phyloP scores from a whole-genome alignment of 2,888 invertebrate genomes.

The Trypoxylon attenuatum region DNA sequence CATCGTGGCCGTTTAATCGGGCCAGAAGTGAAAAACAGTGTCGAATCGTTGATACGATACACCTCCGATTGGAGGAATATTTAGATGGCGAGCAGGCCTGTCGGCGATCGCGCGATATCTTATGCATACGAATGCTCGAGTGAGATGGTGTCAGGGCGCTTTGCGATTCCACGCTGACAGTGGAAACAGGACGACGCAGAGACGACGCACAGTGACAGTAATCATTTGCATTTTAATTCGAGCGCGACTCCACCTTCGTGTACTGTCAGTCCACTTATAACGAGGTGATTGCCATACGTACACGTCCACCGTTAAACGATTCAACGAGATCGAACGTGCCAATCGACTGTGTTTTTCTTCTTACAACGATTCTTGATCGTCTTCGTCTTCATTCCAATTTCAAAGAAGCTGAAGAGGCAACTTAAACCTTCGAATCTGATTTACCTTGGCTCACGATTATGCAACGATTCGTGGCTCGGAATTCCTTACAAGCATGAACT shows the following conservation, averaged over 20 bases:
- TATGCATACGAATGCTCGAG: conserved; percentile 28
- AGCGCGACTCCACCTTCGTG: conserved; percentile 25
- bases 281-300: conserved; percentile 39
- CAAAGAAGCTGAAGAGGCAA: too few relatives aligned
- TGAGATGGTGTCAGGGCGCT: conserved; percentile 14
- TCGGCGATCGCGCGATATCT: conserved; percentile 16
- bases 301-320: conserved; percentile 44
- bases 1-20: too few relatives aligned
- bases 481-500: too few relatives aligned
- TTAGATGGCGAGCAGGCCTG: not conserved
- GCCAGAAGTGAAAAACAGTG: not conserved
- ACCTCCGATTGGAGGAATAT: too few relatives aligned
- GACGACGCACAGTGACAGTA: conserved; percentile 23
- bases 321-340: conserved; percentile 38
- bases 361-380: conserved; percentile 13
- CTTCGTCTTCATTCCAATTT: too few relatives aligned
- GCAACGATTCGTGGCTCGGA: too few relatives aligned
- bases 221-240: conserved; percentile 49
- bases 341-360: conserved; percentile 11
- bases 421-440: too few relatives aligned
- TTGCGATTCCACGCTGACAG: conserved; percentile 12
- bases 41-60: not conserved
- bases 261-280: conserved; percentile 41
- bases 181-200: conserved; percentile 10
- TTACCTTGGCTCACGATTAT: too few relatives aligned